These are phyloP conservation scores for Scaptomyza pallida DNA, from an alignment of 1,140 invertebrate genomes.

Conservation along the genomic window DNA sequence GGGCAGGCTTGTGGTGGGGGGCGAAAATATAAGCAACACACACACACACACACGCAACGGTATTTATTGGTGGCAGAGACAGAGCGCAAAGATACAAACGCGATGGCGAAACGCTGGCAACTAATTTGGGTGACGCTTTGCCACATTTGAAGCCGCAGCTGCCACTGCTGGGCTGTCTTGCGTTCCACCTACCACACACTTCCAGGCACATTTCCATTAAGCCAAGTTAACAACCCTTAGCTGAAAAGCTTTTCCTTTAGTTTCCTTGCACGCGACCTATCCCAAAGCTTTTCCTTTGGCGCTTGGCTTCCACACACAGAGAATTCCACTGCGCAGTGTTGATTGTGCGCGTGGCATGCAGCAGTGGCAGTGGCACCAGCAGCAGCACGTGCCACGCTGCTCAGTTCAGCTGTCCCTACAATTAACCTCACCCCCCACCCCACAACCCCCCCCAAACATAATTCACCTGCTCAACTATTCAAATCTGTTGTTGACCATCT, in stretches of 20 bases:
- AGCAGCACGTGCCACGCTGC: conserved; percentile 69
- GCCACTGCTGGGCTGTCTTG: conserved; percentile 31
- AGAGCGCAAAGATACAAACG: conserved; percentile 60
- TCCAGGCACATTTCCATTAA: conserved; percentile 21
- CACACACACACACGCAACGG: neutral
- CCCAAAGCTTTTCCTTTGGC: conserved; percentile 55
- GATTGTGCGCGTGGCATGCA: conserved; percentile 53
- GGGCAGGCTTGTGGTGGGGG: no score
- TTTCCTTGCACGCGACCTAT: conserved; percentile 62
- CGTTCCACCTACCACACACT: conserved; percentile 37
- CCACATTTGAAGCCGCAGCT: conserved; percentile 31
- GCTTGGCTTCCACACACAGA: conserved; percentile 48
- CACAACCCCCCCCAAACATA: conserved; percentile 11
- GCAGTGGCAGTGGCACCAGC: no score
- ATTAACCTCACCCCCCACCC: conserved; percentile 22
- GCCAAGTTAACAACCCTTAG: conserved; percentile 22
- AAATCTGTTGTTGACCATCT: conserved; percentile 72
- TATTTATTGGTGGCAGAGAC: conserved; percentile 2
- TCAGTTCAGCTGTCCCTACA: conserved; percentile 61
- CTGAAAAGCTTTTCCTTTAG: conserved; percentile 19
- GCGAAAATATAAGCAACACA: neutral
- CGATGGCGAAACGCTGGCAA: conserved; percentile 77
- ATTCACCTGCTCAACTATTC: conserved; percentile 34
- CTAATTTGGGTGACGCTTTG: conserved; percentile 74
- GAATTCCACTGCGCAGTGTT: conserved; percentile 73